Evolutionary conservation across 2,797 vertebrate genomes (phyloP).

Genomic region (Poeciliopsis infans): DNA sequence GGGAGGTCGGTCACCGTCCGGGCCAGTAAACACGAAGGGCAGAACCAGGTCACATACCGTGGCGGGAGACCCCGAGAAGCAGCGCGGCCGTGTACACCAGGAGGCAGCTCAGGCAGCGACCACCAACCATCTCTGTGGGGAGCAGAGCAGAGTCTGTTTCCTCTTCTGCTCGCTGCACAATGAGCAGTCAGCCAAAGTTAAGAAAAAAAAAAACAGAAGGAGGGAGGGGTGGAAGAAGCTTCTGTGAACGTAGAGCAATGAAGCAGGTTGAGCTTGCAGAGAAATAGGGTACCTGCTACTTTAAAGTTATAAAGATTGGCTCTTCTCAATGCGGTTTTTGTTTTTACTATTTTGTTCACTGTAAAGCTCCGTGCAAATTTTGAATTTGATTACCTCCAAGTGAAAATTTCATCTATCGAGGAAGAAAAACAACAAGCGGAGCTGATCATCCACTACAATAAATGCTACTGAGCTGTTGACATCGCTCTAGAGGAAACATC

Average conservation of each 20-base stretch:
- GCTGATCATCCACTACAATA: too few species aligned
- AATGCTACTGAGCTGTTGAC: background rate
- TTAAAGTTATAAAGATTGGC: background rate
- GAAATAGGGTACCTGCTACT: background rate
- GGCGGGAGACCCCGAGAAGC: background rate
- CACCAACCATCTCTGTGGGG: slow-evolving; percentile 14
- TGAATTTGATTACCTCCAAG: background rate
- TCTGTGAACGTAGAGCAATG: background rate
- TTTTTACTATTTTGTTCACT: background rate
- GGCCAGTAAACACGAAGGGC: background rate
- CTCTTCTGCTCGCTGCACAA: slow-evolving; percentile 7
- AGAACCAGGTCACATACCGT: slow-evolving; percentile 24
- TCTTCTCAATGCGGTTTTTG: background rate
- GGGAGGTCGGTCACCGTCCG: background rate
- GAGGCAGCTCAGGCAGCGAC: background rate
- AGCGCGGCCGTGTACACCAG: background rate
- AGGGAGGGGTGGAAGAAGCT: background rate
- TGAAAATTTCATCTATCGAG: background rate
- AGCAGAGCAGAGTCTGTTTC: slow-evolving; percentile 7
- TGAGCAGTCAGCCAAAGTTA: slow-evolving; percentile 3
- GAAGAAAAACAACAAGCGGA: background rate
- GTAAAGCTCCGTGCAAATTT: background rate
- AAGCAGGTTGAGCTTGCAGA: background rate
- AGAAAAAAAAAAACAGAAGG: background rate
- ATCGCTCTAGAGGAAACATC: background rate